These are phyloP conservation scores for Erebia aethiops DNA, from an alignment of 2,888 invertebrate species.

Conservation along the genomic window DNA sequence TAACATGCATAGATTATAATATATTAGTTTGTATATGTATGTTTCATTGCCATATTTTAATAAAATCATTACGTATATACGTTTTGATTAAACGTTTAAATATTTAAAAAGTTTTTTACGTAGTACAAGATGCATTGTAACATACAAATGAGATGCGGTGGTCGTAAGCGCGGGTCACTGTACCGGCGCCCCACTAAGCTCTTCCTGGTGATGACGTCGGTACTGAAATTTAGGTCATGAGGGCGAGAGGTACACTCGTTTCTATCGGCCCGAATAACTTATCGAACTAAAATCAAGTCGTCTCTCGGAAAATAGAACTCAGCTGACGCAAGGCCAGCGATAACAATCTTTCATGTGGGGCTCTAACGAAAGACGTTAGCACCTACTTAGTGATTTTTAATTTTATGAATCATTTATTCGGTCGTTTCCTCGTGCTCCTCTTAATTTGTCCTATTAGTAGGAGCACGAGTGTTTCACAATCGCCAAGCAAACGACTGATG, in stretches of 20 bases:
- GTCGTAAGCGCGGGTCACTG: constrained; percentile 47
- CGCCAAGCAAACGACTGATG: too few relatives aligned
- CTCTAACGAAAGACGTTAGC: not conserved
- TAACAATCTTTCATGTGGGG: constrained; percentile 23
- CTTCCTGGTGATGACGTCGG: constrained; percentile 72
- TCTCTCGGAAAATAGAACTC: constrained; percentile 33
- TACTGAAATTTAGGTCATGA: constrained; percentile 75
- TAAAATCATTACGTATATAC: too few relatives aligned
- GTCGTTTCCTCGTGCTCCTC: too few relatives aligned
- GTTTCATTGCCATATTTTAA: too few relatives aligned
- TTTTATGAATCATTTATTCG: too few relatives aligned
- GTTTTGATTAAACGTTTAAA: too few relatives aligned
- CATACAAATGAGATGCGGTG: constrained; percentile 42
- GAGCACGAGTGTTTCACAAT: too few relatives aligned
- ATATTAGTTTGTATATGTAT: too few relatives aligned
- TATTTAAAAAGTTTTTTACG: not conserved
- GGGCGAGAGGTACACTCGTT: constrained; percentile 58
- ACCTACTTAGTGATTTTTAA: too few relatives aligned
- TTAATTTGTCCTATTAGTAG: too few relatives aligned
- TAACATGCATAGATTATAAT: too few relatives aligned
- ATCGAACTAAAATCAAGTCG: constrained; percentile 39
- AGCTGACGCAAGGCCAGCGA: constrained; percentile 28
- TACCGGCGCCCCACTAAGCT: constrained; percentile 66
- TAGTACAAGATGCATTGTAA: not conserved
- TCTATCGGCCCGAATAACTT: constrained; percentile 46